Conservation (phyloP, 1,140 invertebrate genomes). For the Nixonia krombeini region DNA sequence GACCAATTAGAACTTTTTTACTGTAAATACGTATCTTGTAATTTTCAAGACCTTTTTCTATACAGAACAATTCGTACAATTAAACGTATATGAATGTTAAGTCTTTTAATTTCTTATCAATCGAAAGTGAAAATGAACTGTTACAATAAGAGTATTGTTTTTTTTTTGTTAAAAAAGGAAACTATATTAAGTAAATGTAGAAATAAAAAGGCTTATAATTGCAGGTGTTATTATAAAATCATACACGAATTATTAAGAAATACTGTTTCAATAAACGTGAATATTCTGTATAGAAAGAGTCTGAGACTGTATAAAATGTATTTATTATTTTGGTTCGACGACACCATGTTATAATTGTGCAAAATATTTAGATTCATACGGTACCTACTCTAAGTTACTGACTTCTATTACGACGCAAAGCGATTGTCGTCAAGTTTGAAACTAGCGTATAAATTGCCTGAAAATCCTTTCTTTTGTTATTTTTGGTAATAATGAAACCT, state of each 20-base stretch:
- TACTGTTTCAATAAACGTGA: slow-evolving; percentile 10
- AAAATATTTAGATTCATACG: slow-evolving; percentile 51
- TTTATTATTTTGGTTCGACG: slow-evolving; percentile 72
- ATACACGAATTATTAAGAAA: not conserved
- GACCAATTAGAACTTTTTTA: slow-evolving; percentile 70
- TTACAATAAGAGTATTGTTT: not conserved
- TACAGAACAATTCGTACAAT: slow-evolving; percentile 62
- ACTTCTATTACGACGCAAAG: slow-evolving; percentile 59
- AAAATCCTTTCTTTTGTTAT: slow-evolving; percentile 1
- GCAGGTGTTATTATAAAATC: too few relatives aligned
- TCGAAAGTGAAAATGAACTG: not conserved
- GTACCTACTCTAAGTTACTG: slow-evolving; percentile 66
- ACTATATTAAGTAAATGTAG: too few relatives aligned
- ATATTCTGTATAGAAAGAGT: slow-evolving; percentile 68
- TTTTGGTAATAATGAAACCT: not conserved
- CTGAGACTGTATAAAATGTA: slow-evolving; percentile 71
- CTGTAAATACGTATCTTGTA: slow-evolving; percentile 71
- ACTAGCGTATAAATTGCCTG: slow-evolving; percentile 12
- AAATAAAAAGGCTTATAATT: too few relatives aligned
- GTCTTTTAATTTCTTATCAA: slow-evolving; percentile 16
- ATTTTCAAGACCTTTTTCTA: slow-evolving; percentile 64
- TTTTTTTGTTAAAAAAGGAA: slow-evolving; percentile 5
- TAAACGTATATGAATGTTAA: too few relatives aligned
- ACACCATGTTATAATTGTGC: slow-evolving; percentile 64
- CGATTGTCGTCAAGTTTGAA: slow-evolving; percentile 30